These are phyloP conservation scores for Perognathus longimembris DNA, from an alignment of 2,113 vertebrate species.

Conservation along the genomic window DNA sequence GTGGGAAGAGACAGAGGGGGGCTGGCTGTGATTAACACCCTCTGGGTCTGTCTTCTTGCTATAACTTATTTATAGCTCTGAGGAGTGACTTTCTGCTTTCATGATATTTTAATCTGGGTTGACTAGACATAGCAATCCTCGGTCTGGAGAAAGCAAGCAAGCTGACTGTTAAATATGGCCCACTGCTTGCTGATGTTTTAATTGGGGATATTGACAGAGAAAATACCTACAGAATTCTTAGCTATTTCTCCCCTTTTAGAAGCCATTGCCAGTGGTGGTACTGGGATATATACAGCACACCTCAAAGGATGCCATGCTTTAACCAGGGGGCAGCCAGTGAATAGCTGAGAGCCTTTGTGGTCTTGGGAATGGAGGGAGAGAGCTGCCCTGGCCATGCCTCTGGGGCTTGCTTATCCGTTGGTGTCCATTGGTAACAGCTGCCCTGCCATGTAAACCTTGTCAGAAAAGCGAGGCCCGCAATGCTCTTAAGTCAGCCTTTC, in stretches of 20 bases:
- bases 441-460: neutral
- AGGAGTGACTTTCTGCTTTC: slow-evolving; percentile 52
- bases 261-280: neutral
- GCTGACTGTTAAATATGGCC: neutral
- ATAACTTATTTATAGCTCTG: slow-evolving; percentile 41
- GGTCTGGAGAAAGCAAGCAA: neutral
- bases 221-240: neutral
- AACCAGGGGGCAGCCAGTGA: too few relatives aligned
- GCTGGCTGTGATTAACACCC: neutral
- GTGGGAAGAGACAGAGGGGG: neutral
- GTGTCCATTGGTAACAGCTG: neutral
- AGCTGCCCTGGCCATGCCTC: neutral
- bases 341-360: neutral
- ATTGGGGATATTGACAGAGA: neutral
- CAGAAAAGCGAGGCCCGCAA: too few relatives aligned
- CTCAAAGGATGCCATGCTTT: neutral
- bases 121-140: slow-evolving; percentile 3
- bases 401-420: neutral
- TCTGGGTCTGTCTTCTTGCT: slow-evolving; percentile 27
- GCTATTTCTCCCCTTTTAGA: slow-evolving; percentile 21
- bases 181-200: slow-evolving; percentile 51
- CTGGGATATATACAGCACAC: neutral
- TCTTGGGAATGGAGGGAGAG: neutral
- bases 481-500: neutral
- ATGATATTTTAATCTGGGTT: slow-evolving; percentile 43